Evolutionary conservation across 2,888 invertebrate species (phyloP).

Genomic region (Melanotus villosus): DNA sequence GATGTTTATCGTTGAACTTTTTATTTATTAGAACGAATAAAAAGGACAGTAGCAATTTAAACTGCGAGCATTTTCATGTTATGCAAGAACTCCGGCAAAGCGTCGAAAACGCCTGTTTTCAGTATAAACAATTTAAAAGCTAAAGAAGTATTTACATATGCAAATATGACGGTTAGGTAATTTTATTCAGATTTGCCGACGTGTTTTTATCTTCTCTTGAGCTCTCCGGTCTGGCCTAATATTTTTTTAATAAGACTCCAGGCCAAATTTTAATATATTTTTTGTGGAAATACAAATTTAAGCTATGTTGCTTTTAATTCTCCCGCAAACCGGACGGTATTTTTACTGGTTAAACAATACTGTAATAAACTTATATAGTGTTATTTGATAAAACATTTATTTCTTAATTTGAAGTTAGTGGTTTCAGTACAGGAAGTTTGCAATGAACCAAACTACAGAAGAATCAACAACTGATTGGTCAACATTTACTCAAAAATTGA

Average conservation of each 20-base stretch:
- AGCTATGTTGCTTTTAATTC: too few relatives aligned
- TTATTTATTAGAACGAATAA: constrained; percentile 9
- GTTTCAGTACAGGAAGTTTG: too few relatives aligned
- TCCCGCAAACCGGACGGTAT: too few relatives aligned
- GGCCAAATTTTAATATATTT: not conserved
- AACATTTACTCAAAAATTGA: too few relatives aligned
- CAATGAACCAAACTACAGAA: too few relatives aligned
- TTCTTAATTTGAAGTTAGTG: too few relatives aligned
- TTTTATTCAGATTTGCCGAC: constrained; percentile 20
- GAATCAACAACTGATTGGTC: too few relatives aligned
- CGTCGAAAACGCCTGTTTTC: not conserved
- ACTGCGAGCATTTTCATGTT: not conserved
- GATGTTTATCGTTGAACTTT: constrained; percentile 27
- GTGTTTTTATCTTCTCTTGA: constrained; percentile 10
- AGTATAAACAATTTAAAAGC: constrained; percentile 9
- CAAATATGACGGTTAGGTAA: constrained; percentile 16
- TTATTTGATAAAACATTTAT: too few relatives aligned
- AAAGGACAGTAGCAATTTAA: constrained; percentile 1
- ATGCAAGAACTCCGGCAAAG: not conserved
- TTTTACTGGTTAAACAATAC: too few relatives aligned
- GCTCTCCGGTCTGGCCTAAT: constrained; percentile 7
- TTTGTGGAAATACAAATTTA: not conserved
- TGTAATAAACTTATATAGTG: too few relatives aligned
- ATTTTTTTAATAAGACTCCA: constrained; percentile 9
- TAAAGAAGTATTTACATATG: constrained; percentile 16